Percentiles rank a stretch among this genome's conserved stretches.
These are phyloP conservation scores for Petromus typicus DNA, from an alignment of 2,113 vertebrate species.

Conservation along the genomic window DNA sequence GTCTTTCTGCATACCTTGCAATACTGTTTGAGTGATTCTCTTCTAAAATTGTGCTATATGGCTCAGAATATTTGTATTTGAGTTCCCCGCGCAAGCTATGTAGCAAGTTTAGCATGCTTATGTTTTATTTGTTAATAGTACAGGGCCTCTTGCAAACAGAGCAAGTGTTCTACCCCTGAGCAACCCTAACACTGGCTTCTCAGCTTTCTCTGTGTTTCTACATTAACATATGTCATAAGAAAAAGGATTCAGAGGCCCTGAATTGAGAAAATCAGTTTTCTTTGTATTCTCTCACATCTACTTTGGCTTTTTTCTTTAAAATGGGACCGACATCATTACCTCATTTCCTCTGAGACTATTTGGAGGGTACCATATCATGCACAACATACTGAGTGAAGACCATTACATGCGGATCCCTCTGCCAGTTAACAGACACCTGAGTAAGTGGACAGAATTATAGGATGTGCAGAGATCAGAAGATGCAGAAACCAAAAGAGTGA, in stretches of 20 bases:
- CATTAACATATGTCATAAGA: background rate
- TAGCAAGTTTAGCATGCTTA: background rate
- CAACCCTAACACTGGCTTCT: background rate
- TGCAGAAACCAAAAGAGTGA: background rate
- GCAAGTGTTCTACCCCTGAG: background rate
- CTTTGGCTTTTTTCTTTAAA: background rate
- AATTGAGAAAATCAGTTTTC: constrained; percentile 16
- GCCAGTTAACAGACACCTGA: background rate
- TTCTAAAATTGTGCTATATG: background rate
- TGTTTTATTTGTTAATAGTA: background rate
- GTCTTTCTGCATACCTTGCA: constrained; percentile 34
- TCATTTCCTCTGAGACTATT: background rate
- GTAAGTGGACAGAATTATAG: background rate
- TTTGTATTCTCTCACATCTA: background rate
- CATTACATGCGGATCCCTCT: background rate
- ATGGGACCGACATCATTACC: background rate
- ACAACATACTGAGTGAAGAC: background rate
- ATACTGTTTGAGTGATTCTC: background rate
- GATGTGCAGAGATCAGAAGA: background rate
- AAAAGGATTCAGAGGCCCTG: background rate
- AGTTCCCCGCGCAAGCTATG: background rate
- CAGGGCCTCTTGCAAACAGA: background rate
- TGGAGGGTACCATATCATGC: background rate
- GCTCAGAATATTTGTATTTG: background rate
- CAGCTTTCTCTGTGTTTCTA: background rate